Percentiles rank a stretch among this genome's conserved stretches.
phyloP scores from a whole-genome alignment of 2,797 vertebrate genomes.

The Chrysocyon brachyurus region DNA sequence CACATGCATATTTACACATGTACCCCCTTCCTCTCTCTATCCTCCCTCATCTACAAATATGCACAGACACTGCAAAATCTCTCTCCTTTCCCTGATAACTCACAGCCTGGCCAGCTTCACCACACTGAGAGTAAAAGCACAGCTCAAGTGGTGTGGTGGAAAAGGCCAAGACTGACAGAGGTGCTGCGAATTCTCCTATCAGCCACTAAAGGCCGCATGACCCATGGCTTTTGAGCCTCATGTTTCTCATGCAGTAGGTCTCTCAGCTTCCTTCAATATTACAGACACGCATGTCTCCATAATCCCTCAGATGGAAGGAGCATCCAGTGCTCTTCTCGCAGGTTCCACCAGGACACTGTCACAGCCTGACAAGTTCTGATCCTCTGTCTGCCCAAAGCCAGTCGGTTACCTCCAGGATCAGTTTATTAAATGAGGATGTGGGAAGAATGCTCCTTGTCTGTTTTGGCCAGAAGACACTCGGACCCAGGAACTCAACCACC shows the following conservation, averaged over 20 bases:
- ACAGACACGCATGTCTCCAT: background rate
- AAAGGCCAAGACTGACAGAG: background rate
- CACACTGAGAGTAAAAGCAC: background rate
- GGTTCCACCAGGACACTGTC: background rate
- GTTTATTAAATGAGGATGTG: slow-evolving; percentile 66
- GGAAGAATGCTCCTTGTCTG: slow-evolving; percentile 52
- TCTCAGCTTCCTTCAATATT: background rate
- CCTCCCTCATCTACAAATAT: background rate
- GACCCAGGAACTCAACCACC: slow-evolving; percentile 68
- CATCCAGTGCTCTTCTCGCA: background rate
- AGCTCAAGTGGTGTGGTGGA: background rate
- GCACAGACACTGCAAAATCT: background rate
- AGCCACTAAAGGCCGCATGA: background rate
- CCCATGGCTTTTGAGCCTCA: background rate
- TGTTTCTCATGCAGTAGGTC: background rate
- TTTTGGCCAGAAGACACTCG: slow-evolving; percentile 62
- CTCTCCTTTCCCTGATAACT: slow-evolving; percentile 31
- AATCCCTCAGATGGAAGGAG: background rate
- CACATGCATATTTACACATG: background rate
- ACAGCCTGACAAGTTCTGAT: background rate
- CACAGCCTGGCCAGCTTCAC: slow-evolving; percentile 20
- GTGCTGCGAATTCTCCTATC: background rate
- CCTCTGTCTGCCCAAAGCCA: slow-evolving; percentile 60
- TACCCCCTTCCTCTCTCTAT: background rate
- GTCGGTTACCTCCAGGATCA: slow-evolving; percentile 13